Conservation (phyloP, 2,888 invertebrate genomes). For the Temnothorax ravouxi region DNA sequence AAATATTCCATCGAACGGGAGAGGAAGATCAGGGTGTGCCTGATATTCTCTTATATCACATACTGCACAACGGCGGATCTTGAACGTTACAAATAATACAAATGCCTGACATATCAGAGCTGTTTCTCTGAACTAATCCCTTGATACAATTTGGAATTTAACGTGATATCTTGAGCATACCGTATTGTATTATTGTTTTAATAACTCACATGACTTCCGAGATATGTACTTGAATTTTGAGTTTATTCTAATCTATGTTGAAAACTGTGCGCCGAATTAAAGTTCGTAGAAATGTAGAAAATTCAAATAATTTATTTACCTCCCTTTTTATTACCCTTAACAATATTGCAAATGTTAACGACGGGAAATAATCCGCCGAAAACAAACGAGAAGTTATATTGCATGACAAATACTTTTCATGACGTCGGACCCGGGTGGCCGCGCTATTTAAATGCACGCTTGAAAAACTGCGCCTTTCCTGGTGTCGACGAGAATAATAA, state of each 20-base stretch:
- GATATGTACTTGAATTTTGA: background rate
- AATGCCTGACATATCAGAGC: constrained; percentile 1
- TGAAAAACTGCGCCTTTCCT: constrained; percentile 52
- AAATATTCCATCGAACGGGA: constrained; percentile 14
- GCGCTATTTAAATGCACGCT: constrained; percentile 39
- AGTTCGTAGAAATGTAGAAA: background rate
- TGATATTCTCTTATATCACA: background rate
- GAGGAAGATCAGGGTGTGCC: background rate
- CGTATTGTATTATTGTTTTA: background rate
- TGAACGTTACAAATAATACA: constrained; percentile 28
- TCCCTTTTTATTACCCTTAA: constrained; percentile 4
- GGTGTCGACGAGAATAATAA: constrained; percentile 44
- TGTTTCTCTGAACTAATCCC: background rate
- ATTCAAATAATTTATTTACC: background rate
- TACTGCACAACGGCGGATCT: background rate
- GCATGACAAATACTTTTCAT: constrained; percentile 29
- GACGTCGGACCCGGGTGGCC: constrained; percentile 1
- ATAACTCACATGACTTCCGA: background rate
- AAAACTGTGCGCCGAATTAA: background rate
- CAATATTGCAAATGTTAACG: constrained; percentile 23
- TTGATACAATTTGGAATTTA: background rate
- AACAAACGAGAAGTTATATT: constrained; percentile 29
- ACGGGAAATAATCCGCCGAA: background rate
- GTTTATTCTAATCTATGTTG: background rate
- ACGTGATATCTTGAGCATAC: background rate